Evolutionary conservation across 1,140 invertebrate species (phyloP).

Genomic region (Scylla paramamosain): DNA sequence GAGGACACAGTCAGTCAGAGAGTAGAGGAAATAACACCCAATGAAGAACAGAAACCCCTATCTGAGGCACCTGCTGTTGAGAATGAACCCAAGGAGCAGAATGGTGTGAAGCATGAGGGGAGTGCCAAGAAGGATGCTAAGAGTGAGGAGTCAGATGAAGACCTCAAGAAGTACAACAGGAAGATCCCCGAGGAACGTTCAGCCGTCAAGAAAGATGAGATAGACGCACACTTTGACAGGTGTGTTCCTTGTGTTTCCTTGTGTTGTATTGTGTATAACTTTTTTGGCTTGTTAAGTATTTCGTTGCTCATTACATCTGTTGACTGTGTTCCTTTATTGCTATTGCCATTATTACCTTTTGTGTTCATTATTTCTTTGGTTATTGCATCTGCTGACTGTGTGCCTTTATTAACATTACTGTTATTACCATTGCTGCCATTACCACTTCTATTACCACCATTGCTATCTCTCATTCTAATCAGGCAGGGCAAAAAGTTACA

Average conservation of each 20-base stretch:
- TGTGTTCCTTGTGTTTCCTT: not conserved
- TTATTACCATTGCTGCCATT: too few relatives aligned
- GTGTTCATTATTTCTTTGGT: too few relatives aligned
- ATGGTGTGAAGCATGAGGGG: not conserved
- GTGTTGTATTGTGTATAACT: not conserved
- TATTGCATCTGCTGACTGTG: too few relatives aligned
- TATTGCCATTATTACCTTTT: too few relatives aligned
- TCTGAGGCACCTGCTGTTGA: too few relatives aligned
- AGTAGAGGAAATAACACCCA: not conserved
- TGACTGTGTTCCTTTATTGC: too few relatives aligned
- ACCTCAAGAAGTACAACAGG: conserved; percentile 57
- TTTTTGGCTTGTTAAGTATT: too few relatives aligned
- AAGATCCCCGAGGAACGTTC: conserved; percentile 62
- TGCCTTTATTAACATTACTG: too few relatives aligned
- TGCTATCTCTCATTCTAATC: too few relatives aligned
- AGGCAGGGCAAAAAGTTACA: too few relatives aligned
- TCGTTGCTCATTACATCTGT: too few relatives aligned
- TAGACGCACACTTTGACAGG: conserved; percentile 70
- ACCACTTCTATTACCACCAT: too few relatives aligned
- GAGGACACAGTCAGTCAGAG: not conserved
- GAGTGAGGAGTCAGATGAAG: conserved; percentile 6
- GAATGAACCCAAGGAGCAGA: conserved; percentile 24
- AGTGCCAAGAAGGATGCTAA: not conserved
- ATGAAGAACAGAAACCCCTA: not conserved
- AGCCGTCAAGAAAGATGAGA: conserved; percentile 59